Conservation (phyloP, 2,113 vertebrate genomes). For the Salvelinus fontinalis region DNA sequence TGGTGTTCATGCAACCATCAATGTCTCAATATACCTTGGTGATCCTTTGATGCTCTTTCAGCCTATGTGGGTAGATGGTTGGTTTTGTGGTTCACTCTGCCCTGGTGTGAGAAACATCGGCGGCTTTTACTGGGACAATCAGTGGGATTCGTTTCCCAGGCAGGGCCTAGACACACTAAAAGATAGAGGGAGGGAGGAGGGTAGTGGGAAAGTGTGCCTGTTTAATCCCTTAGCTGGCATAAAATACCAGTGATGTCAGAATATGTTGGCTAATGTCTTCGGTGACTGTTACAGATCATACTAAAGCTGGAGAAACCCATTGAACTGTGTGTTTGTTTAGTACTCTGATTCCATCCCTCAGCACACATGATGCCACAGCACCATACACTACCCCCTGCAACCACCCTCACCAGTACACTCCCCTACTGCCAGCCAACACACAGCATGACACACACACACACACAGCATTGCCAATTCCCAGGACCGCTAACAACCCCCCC, state of each 20-base stretch:
- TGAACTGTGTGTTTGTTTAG: neutral
- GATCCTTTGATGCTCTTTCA: no score
- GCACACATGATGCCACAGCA: neutral
- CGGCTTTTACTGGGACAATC: neutral
- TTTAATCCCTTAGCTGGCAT: neutral
- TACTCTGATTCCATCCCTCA: neutral
- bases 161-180: no score
- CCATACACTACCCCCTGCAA: neutral
- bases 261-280: neutral
- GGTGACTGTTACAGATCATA: neutral
- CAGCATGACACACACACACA: neutral
- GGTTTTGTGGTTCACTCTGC: neutral
- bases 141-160: no score
- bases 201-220: no score
- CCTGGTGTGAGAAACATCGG: neutral
- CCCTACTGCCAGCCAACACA: conserved; percentile 36
- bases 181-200: no score
- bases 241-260: neutral
- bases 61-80: neutral
- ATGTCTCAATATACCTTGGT: no score
- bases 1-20: no score
- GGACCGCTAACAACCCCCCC: no score
- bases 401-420: conserved; percentile 21
- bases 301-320: neutral
- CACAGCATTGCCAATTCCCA: neutral